These are phyloP conservation scores for Neodon shergylaensis DNA, from an alignment of 2,113 vertebrate genomes.

Conservation along the genomic window DNA sequence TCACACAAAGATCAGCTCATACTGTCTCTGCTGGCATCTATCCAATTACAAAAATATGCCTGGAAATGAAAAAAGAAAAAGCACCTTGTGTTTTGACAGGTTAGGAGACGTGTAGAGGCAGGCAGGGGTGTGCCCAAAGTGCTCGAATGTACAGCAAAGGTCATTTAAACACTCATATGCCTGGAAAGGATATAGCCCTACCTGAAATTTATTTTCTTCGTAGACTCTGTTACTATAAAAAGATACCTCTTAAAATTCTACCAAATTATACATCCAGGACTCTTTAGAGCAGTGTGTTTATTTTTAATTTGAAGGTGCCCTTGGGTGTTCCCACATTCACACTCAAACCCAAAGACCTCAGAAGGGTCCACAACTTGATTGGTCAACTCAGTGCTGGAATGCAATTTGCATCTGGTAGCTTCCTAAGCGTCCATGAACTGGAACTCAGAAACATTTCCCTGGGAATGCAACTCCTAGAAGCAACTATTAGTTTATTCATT, in stretches of 20 bases:
- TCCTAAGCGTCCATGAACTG: slow-evolving; percentile 60
- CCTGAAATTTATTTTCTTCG: slow-evolving; percentile 73
- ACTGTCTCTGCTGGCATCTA: slow-evolving; percentile 39
- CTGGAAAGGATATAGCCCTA: slow-evolving; percentile 63
- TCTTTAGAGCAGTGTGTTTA: slow-evolving; percentile 67
- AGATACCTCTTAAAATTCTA: slow-evolving; percentile 72
- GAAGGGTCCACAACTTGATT: slow-evolving; percentile 56
- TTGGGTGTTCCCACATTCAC: slow-evolving; percentile 70
- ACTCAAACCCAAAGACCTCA: slow-evolving; percentile 67
- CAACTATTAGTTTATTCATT: slow-evolving; percentile 58
- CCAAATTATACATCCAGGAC: slow-evolving; percentile 69
- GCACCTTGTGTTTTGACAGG: not conserved
- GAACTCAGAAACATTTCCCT: slow-evolving; percentile 69
- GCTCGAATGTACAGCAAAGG: slow-evolving; percentile 31
- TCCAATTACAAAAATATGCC: not conserved
- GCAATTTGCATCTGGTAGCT: slow-evolving; percentile 71
- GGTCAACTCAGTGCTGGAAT: slow-evolving; percentile 65
- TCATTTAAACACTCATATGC: slow-evolving; percentile 33
- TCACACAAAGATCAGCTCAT: not conserved
- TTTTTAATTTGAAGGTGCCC: slow-evolving; percentile 79
- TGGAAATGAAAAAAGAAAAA: not conserved
- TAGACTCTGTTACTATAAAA: slow-evolving; percentile 73
- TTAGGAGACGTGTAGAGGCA: too few relatives aligned
- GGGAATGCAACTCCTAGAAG: slow-evolving; percentile 51
- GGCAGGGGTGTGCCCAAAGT: not conserved